phyloP scores from a whole-genome alignment of 2,888 invertebrate species.

The Amaurobius ferox region DNA sequence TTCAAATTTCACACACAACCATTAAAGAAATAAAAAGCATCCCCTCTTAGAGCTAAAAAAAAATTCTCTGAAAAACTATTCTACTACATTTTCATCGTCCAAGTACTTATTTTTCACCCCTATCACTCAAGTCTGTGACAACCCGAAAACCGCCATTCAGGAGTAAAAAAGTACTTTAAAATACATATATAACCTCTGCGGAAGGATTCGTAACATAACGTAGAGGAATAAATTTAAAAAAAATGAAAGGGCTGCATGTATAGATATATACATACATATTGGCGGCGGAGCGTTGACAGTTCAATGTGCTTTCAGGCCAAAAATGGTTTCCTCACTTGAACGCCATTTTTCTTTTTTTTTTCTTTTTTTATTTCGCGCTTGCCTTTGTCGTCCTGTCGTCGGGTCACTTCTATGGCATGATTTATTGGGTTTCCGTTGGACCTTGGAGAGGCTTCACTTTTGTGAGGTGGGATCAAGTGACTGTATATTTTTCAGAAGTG shows the following conservation, averaged over 20 bases:
- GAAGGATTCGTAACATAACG: neutral
- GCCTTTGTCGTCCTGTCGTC: conserved; percentile 2
- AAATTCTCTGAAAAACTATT: neutral
- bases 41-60: neutral
- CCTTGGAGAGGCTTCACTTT: conserved; percentile 36
- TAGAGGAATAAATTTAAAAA: conserved; percentile 2
- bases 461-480: neutral
- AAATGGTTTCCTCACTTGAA: conserved; percentile 50
- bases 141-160: conserved; percentile 9
- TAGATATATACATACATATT: conserved; percentile 2
- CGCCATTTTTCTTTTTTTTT: neutral
- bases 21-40: neutral
- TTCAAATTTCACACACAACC: neutral
- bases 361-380: neutral
- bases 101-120: conserved; percentile 34
- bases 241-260: neutral
- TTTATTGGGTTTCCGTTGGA: conserved; percentile 40
- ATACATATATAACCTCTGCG: neutral
- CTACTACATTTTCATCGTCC: neutral
- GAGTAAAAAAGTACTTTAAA: neutral
- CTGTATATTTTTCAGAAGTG: neutral
- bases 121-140: conserved; percentile 48
- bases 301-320: conserved; percentile 34
- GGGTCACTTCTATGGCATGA: conserved; percentile 33
- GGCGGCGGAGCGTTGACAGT: conserved; percentile 37